phyloP scores from a whole-genome alignment of 2,113 vertebrate species.

The Tetraodon nigroviridis region DNA sequence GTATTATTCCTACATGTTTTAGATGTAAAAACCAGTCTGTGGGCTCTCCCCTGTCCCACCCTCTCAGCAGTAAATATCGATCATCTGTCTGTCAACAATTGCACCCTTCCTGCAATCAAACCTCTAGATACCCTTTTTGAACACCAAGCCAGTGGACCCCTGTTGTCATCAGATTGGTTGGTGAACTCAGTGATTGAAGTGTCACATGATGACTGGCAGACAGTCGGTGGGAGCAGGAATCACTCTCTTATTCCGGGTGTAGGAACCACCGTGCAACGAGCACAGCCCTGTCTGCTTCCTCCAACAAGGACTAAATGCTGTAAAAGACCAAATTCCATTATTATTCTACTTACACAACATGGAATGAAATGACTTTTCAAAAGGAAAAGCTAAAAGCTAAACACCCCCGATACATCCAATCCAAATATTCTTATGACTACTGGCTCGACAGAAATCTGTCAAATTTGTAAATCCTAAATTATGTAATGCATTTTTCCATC shows the following conservation, averaged over 20 bases:
- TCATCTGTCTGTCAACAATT: slow-evolving; percentile 40
- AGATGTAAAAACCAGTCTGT: background rate
- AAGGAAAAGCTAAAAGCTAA: no score
- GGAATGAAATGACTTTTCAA: no score
- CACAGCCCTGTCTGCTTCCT: slow-evolving; percentile 34
- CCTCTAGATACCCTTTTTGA: slow-evolving; percentile 14
- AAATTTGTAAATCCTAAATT: background rate
- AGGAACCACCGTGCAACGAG: slow-evolving; percentile 46
- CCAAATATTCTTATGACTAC: background rate
- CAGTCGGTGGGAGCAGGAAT: slow-evolving; percentile 17
- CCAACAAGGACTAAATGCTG: slow-evolving; percentile 47
- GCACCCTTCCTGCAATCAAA: slow-evolving; percentile 31
- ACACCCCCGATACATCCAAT: no score
- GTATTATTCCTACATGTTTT: no score
- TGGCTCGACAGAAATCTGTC: background rate
- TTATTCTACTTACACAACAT: background rate
- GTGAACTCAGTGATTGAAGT: slow-evolving; percentile 7
- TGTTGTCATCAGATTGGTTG: slow-evolving; percentile 30
- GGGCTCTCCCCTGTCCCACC: slow-evolving; percentile 52
- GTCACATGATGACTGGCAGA: slow-evolving; percentile 43
- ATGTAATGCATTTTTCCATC: no score
- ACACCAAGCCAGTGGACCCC: slow-evolving; percentile 1
- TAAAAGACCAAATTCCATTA: background rate
- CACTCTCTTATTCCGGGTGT: slow-evolving; percentile 45
- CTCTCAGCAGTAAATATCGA: slow-evolving; percentile 37